These are phyloP conservation scores for Gadopsis marmoratus DNA, from an alignment of 2,797 vertebrate species.

Conservation along the genomic window DNA sequence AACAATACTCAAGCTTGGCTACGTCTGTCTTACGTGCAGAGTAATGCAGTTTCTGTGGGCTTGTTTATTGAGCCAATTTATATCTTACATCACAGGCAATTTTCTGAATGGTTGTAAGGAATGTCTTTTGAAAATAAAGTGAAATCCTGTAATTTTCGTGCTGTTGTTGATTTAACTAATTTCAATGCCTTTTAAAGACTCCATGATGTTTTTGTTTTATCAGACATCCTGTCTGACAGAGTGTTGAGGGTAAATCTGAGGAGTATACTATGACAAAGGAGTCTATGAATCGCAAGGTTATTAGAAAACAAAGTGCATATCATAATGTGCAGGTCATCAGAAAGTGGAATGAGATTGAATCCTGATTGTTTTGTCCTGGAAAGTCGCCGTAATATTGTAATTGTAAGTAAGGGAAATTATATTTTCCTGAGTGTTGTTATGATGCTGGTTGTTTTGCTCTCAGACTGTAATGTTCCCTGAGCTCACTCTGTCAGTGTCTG, in stretches of 20 bases:
- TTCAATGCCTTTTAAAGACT: not conserved
- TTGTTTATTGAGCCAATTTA: constrained; percentile 41
- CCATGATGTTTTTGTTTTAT: not conserved
- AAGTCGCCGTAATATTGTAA: not conserved
- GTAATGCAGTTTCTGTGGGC: constrained; percentile 22
- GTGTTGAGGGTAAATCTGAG: not conserved
- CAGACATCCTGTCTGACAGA: not conserved
- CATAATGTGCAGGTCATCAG: not conserved
- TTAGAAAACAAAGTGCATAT: not conserved
- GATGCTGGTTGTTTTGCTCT: constrained; percentile 34
- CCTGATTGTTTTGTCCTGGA: not conserved
- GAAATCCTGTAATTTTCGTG: not conserved
- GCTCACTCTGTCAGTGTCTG: constrained; percentile 25
- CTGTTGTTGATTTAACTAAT: not conserved
- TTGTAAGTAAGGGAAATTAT: not conserved
- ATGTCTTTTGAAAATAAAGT: constrained; percentile 25
- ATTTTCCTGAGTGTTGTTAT: constrained; percentile 30
- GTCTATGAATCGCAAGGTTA: not conserved
- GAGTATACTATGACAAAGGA: not conserved
- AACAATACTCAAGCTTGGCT: constrained; percentile 52
- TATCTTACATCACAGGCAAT: constrained; percentile 40
- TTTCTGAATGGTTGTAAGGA: not conserved
- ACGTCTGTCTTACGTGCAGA: constrained; percentile 37
- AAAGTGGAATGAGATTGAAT: not conserved
- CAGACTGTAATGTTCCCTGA: constrained; percentile 24